Evolutionary conservation across 2,888 invertebrate species (phyloP).

Genomic region (Diplolepis rosae): DNA sequence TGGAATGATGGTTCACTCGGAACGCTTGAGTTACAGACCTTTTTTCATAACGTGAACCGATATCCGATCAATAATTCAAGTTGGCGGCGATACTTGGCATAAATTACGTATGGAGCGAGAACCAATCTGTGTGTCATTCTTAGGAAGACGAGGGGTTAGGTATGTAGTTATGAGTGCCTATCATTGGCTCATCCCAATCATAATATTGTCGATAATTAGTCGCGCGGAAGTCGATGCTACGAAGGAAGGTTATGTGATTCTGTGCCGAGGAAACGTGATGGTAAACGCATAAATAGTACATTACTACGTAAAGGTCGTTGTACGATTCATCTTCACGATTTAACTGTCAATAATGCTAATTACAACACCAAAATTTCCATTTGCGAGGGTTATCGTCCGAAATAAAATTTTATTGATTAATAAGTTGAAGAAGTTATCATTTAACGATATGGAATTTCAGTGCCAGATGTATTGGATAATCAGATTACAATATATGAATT

Average conservation of each 20-base stretch:
- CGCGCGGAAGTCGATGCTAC: not conserved
- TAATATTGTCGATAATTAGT: not conserved
- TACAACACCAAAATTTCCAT: too few relatives aligned
- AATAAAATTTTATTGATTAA: not conserved
- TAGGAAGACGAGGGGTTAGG: not conserved
- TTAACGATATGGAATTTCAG: too few relatives aligned
- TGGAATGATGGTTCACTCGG: not conserved
- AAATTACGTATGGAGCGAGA: conserved; percentile 38
- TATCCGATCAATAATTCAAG: conserved; percentile 1
- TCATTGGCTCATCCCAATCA: not conserved
- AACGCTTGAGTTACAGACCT: not conserved
- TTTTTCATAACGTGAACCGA: not conserved
- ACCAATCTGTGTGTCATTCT: conserved; percentile 41
- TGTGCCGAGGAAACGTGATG: not conserved
- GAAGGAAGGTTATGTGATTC: not conserved
- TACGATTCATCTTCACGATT: not conserved
- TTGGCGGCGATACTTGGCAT: conserved; percentile 13
- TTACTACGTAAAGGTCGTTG: not conserved
- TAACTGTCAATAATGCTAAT: too few relatives aligned
- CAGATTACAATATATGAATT: too few relatives aligned
- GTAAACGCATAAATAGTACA: not conserved
- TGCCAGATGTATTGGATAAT: too few relatives aligned
- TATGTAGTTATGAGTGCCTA: not conserved
- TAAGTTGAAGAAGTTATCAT: too few relatives aligned
- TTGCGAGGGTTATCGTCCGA: too few relatives aligned